Conservation (phyloP, 2,797 vertebrate species). For the Fundulus diaphanus region DNA sequence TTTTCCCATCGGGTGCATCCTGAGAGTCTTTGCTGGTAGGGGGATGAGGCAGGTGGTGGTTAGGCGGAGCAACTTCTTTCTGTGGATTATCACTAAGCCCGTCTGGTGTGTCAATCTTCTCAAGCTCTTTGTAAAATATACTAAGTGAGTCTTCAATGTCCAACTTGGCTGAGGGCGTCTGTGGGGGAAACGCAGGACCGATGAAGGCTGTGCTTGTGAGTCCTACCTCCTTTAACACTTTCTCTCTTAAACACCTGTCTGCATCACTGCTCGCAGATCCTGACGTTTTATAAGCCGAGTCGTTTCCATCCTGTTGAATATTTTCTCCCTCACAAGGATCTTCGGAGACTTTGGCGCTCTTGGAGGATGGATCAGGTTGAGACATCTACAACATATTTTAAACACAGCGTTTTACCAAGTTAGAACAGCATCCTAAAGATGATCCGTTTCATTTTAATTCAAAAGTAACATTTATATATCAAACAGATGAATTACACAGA, state of each 20-base stretch:
- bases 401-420: neutral
- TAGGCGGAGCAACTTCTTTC: constrained; percentile 1
- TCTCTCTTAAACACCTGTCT: constrained; percentile 38
- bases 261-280: neutral
- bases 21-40: constrained; percentile 1
- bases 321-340: neutral
- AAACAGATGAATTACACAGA: neutral
- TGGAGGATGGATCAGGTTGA: constrained; percentile 1
- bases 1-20: constrained; percentile 1
- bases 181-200: constrained; percentile 70
- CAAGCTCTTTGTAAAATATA: constrained; percentile 83
- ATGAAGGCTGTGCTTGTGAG: constrained; percentile 79
- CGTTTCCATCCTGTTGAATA: neutral
- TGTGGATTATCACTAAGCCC: constrained; percentile 1
- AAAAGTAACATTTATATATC: neutral
- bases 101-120: constrained; percentile 59
- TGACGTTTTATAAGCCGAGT: neutral
- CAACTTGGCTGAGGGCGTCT: neutral
- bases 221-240: constrained; percentile 69
- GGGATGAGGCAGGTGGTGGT: neutral
- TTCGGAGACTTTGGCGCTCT: neutral
- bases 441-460: neutral
- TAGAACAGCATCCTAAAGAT: neutral
- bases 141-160: constrained; percentile 74
- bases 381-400: constrained; percentile 58